A percentile compares a stretch with the other conserved stretches of the same genome.
Evolutionary conservation across 2,888 invertebrate genomes (phyloP).

Genomic region (Pseudoips prasinana): DNA sequence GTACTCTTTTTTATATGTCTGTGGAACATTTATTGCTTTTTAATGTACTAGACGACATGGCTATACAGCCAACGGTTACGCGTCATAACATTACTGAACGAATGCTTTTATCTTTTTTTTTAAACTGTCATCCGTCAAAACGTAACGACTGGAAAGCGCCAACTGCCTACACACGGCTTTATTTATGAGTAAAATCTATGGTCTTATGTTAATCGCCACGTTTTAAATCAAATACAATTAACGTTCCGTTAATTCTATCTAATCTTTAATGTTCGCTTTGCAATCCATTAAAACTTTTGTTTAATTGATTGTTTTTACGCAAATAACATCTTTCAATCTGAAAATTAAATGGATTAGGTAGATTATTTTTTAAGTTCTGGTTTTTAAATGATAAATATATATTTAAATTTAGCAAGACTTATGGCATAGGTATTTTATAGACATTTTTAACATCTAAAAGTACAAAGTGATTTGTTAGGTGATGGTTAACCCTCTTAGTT

Average conservation of each 20-base stretch:
- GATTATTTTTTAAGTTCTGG: no score
- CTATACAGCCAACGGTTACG: conserved; percentile 51
- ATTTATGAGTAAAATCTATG: conserved; percentile 24
- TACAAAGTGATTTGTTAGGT: no score
- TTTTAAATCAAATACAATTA: conserved; percentile 24
- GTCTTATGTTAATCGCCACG: conserved; percentile 23
- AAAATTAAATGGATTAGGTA: no score
- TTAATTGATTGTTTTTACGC: no score
- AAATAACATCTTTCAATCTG: no score
- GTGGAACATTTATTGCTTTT: conserved; percentile 62
- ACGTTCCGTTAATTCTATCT: conserved; percentile 22
- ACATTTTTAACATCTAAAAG: no score
- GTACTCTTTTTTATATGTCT: conserved; percentile 30
- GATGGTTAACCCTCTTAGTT: no score
- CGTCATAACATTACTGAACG: conserved; percentile 51
- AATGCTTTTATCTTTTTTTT: conserved; percentile 62
- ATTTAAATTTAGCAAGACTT: no score
- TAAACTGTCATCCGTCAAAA: conserved; percentile 51
- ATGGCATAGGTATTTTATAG: no score
- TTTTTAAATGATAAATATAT: no score
- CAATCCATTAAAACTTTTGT: neutral
- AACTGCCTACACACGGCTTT: conserved; percentile 33
- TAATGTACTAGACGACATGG: conserved; percentile 65
- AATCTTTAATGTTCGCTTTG: no score
- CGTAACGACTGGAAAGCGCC: conserved; percentile 48